Base-by-base conservation (phyloP, 2,888 invertebrate species). In the Steinernema carpocapsae region DNA sequence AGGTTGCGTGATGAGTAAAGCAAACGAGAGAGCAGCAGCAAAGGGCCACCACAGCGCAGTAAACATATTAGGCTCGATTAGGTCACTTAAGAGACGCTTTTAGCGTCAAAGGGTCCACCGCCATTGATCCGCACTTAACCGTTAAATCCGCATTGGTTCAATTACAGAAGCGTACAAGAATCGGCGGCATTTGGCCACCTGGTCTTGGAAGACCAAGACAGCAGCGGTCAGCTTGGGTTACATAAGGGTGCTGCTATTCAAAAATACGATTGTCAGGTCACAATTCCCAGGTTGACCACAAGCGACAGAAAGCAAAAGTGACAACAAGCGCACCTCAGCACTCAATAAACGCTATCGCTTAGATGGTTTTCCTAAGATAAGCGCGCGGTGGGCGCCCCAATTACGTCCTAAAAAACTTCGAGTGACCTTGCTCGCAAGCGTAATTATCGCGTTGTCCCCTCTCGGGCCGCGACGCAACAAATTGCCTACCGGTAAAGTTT, bases 81-180 rank as follows among this genome's bases (percentile, higher is more conserved):
- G 56, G 56, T 56, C 56, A 56, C 43, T 43, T 22, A 56, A 56
- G 56, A 19, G 56, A 22, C 14, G 24, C 56, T 24, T 26, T 56
- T 19, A 17, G 56, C 22, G 26, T 22, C 24, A 56, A 56, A 56
- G 56, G 19, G 24, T 22, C 56, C 56, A 26, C 56, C 56, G 56
- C 56, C 56, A 56, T 19, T 26, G 56, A 56, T 56, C 56, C 56
- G 56, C 56, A 56, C 56, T 56, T 56, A 56, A 56, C 56, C 56
- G 56, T 56, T 26, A 56, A 56, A 56, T 56, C 56, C 26, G 56
- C 22, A 17, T 12, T 26, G 56, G 56, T 56, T 56, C 56, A 56
- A 26, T 56, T 56, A 56, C 56, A 4, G 26, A 56, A 56, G 24
- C 56, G 26, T 24, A 56, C 24, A 43, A 43, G 43, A 7, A 14